These are phyloP conservation scores for Alligator mississippiensis DNA, from an alignment of 2,113 vertebrate species.

Conservation along the genomic window DNA sequence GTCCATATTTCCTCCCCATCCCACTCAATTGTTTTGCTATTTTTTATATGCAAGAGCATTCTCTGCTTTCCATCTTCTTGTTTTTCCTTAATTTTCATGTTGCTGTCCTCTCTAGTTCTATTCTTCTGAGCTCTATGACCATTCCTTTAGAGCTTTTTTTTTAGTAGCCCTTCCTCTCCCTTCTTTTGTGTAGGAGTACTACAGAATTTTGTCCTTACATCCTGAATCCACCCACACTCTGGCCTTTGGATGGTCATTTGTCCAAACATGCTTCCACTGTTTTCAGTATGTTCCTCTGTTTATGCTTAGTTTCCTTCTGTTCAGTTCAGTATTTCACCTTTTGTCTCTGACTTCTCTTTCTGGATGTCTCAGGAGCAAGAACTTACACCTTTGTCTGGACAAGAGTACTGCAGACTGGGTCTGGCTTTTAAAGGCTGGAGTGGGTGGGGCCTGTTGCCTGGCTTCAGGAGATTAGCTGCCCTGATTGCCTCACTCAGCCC, in stretches of 20 bases:
- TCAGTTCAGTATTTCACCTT: background rate
- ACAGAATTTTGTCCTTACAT: fast-evolving
- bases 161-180: fast-evolving
- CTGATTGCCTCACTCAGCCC: too few relatives aligned
- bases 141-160: background rate
- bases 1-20: background rate
- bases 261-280: background rate
- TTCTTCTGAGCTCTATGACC: background rate
- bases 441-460: too few relatives aligned
- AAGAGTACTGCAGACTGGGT: background rate
- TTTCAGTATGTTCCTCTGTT: background rate
- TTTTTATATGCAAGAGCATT: background rate
- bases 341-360: background rate
- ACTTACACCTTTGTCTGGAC: background rate
- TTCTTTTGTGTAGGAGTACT: background rate
- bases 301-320: background rate
- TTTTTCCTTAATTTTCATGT: background rate
- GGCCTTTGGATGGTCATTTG: background rate
- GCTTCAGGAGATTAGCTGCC: too few relatives aligned
- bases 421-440: too few relatives aligned
- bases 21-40: background rate
- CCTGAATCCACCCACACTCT: background rate
- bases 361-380: background rate
- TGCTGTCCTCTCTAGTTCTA: background rate
- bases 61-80: background rate